These are phyloP conservation scores for Desmophyllum pertusum DNA, from an alignment of 92 coral and sea anemone species.

Conservation along the genomic window DNA sequence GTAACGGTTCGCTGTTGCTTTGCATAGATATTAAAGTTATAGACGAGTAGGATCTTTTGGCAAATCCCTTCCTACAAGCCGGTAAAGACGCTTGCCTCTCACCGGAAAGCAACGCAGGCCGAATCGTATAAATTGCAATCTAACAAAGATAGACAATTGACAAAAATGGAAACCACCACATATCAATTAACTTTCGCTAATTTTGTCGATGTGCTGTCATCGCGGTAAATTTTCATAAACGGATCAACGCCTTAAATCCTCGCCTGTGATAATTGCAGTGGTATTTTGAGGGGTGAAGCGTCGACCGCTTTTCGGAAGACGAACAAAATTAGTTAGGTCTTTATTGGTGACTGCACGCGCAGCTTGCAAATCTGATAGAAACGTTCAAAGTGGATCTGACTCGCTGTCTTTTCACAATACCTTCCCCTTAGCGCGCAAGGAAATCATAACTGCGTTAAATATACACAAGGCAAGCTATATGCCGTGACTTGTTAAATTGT, in stretches of 20 bases:
- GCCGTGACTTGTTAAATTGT: background rate
- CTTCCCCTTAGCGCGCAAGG: background rate
- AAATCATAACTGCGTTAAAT: background rate
- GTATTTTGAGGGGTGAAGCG: conserved; percentile 31
- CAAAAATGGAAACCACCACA: conserved; percentile 59
- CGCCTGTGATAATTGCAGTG: conserved; percentile 63
- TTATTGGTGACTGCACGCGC: background rate
- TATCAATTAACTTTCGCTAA: conserved; percentile 68
- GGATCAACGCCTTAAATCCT: conserved; percentile 64
- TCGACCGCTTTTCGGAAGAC: conserved; percentile 32
- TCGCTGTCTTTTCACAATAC: background rate
- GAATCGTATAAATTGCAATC: conserved; percentile 49
- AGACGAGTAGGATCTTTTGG: background rate
- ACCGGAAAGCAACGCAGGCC: conserved; percentile 30
- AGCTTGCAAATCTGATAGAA: background rate
- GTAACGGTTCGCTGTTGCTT: conserved; percentile 11
- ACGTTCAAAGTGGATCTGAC: background rate
- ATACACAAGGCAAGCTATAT: no score
- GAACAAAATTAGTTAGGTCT: conserved; percentile 16
- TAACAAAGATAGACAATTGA: conserved; percentile 60
- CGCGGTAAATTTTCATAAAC: conserved; percentile 68
- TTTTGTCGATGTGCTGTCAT: conserved; percentile 67
- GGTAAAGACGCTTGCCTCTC: conserved; percentile 9
- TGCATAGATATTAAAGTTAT: background rate
- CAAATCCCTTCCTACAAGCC: conserved; percentile 20